A percentile compares a stretch with the other conserved stretches of the same genome.
Conservation (phyloP, 1,140 invertebrate species). For the Anthonomus grandis region DNA sequence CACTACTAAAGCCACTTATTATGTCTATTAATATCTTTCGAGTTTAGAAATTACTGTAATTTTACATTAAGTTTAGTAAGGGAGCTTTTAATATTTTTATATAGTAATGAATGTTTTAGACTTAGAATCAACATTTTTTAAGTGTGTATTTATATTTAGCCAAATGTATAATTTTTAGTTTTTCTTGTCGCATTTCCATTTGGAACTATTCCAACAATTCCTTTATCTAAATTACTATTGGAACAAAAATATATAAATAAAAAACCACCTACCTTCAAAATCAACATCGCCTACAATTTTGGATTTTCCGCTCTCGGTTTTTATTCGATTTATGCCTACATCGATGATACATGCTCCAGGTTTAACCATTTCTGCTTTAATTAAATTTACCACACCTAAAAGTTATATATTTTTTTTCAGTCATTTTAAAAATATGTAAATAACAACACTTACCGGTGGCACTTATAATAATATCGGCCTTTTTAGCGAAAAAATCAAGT, state of each 20-base stretch:
- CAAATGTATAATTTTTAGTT: no score
- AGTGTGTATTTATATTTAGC: no score
- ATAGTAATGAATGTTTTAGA: no score
- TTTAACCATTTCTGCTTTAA: constrained; percentile 83
- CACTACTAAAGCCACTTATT: no score
- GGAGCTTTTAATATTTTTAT: no score
- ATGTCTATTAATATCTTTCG: no score
- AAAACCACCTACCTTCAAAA: constrained; percentile 61
- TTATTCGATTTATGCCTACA: constrained; percentile 78
- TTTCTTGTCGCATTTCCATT: no score
- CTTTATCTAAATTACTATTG: no score
- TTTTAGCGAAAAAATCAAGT: constrained; percentile 62
- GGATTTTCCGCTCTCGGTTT: constrained; percentile 60
- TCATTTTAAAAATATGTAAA: background rate
- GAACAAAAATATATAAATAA: constrained; percentile 5
- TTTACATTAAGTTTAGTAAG: no score
- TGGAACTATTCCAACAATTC: no score
- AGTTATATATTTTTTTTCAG: background rate
- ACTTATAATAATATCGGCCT: constrained; percentile 79
- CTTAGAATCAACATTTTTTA: no score
- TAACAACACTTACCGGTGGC: constrained; percentile 68
- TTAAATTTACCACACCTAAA: constrained; percentile 71
- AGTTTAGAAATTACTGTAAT: no score
- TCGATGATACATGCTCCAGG: constrained; percentile 85
- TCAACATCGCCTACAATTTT: constrained; percentile 87